These are phyloP conservation scores for Pogona vitticeps DNA, from an alignment of 2,113 vertebrate genomes.

Conservation along the genomic window DNA sequence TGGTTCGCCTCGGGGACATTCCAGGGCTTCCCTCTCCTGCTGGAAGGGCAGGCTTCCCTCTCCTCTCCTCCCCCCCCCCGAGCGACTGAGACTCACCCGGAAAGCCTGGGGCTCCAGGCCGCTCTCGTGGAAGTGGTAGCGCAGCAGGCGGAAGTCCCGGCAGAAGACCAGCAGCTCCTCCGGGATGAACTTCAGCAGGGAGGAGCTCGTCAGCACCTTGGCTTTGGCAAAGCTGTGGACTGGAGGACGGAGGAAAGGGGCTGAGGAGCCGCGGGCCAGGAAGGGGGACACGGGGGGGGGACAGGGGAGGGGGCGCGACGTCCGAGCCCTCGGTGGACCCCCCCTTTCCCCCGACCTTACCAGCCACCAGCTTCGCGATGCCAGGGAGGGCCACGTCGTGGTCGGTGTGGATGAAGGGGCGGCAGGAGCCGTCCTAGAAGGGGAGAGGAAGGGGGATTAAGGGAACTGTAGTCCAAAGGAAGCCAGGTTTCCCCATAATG, in stretches of 20 bases:
- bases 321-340: too few species aligned
- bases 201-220: constrained; percentile 84
- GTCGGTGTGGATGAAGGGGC: constrained; percentile 76
- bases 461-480: background rate
- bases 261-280: background rate
- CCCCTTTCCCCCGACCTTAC: constrained; percentile 66
- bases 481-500: background rate
- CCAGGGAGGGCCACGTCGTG: constrained; percentile 88
- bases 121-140: constrained; percentile 85
- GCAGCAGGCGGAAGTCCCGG: constrained; percentile 87
- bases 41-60: too few species aligned
- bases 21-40: too few species aligned
- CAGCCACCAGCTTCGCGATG: constrained; percentile 89
- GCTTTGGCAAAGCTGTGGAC: constrained; percentile 84
- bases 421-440: constrained; percentile 35
- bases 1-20: too few species aligned
- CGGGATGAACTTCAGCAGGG: constrained; percentile 89
- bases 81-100: constrained; percentile 80
- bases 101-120: constrained; percentile 84
- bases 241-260: constrained; percentile 49
- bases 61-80: background rate
- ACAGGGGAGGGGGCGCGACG: too few species aligned
- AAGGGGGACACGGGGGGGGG: too few species aligned
- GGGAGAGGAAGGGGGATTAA: constrained; percentile 8
- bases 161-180: constrained; percentile 91